Conservation (phyloP, 2,113 vertebrate genomes). For the Macrotis lagotis region DNA sequence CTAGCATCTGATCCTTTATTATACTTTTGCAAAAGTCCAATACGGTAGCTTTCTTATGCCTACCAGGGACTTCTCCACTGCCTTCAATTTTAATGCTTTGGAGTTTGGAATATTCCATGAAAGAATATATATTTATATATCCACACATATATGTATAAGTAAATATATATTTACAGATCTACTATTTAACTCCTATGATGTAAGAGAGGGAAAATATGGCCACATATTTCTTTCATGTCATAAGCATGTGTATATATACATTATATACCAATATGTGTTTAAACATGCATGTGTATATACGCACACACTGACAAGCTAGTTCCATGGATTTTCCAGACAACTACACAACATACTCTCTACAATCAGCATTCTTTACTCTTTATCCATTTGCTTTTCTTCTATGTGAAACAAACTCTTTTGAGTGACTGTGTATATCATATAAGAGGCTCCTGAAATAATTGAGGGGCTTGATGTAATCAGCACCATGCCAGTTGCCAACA, state of each 20-base stretch:
- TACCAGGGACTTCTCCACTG: neutral
- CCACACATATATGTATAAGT: neutral
- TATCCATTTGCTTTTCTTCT: neutral
- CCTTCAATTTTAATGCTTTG: neutral
- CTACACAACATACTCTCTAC: neutral
- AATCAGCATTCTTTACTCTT: neutral
- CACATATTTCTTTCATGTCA: neutral
- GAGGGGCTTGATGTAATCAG: neutral
- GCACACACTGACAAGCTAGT: neutral
- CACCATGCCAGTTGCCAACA: neutral
- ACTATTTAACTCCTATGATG: neutral
- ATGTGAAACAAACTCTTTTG: neutral
- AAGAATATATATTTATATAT: neutral
- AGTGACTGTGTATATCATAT: neutral
- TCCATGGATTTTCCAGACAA: neutral
- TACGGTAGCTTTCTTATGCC: neutral
- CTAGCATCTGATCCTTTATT: neutral
- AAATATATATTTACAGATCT: neutral
- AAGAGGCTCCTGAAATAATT: neutral
- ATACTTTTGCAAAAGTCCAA: neutral
- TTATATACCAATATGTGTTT: too few species aligned
- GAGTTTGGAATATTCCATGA: neutral
- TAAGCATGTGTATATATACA: neutral
- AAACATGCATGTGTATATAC: too few species aligned
- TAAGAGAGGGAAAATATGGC: neutral